Evolutionary conservation across 2,888 invertebrate genomes (phyloP), one percentile per base, ranked within the genome.

Genomic region (Polydrusus pterygomalis): DNA sequence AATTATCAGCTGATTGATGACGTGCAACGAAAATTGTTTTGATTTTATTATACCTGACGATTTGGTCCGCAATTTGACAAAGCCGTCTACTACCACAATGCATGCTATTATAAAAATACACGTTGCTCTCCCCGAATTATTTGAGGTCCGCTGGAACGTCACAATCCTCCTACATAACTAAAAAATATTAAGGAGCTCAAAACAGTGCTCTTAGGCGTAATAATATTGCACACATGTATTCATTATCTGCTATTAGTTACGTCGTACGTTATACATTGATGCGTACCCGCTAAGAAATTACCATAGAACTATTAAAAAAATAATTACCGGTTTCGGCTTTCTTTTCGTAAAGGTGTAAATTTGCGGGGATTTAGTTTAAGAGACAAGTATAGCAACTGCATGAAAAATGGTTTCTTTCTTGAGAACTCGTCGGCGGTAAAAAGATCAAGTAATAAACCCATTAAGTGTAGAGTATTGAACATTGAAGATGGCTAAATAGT

Each of bases 201-300:
- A 71, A 60, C 58, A 45, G 56, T 56, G 45, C 56, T 47, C 40
- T 80, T 79, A 80, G 80, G 80, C 81, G 80, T 77, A 81, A 80
- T 81, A 79, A 43, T 62, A 47, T 3, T 38, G 60, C 78, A 81
- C 34, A 34, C 80, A 83, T 77, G 82, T 80, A 79, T 82, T 83
- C 83, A 84, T 84, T 84, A 84, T 80, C 79, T 78, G 82, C 81
- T 81, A 83, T 84, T 84, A 84, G 83, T 82, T 81, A 81, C 79
- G 82, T 79, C 82, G 81, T 83, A 81, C 74, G 79, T 83, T 81
- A 79, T 65, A 80, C 17, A 80, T 81, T 80, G 81, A 80, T 78
- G 81, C 81, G 82, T 81, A 78, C 79, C 70, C 75, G 63, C 76
- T 74, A 79, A 77, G 60, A 80, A 81, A 80, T 79, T 75, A 77